A percentile compares a stretch with the other conserved stretches of the same genome.
phyloP scores from a whole-genome alignment of 2,797 vertebrate species.

The Apodemus agrarius region DNA sequence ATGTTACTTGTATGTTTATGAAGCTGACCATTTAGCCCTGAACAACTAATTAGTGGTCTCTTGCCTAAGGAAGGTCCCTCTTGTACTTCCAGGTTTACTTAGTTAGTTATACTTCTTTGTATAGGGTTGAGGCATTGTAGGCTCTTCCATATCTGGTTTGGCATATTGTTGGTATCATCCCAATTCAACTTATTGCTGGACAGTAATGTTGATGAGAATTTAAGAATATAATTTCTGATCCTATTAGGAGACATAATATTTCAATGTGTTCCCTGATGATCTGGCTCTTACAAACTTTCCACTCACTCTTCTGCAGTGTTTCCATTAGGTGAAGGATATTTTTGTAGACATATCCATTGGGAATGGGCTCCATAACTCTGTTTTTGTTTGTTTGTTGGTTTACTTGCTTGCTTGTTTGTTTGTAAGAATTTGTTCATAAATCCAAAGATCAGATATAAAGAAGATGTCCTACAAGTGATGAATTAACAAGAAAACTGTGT shows the following conservation, averaged over 20 bases:
- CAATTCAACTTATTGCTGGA: neutral
- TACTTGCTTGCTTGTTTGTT: neutral
- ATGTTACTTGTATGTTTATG: neutral
- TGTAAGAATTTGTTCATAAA: conserved; percentile 15
- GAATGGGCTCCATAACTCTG: too few species aligned
- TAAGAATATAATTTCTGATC: neutral
- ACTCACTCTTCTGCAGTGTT: neutral
- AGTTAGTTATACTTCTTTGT: neutral
- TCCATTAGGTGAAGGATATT: neutral
- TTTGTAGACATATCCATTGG: neutral
- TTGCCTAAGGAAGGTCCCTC: neutral
- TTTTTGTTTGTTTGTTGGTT: neutral
- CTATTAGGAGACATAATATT: neutral
- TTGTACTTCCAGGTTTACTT: neutral
- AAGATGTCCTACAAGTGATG: neutral
- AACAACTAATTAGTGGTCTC: neutral
- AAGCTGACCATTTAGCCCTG: neutral
- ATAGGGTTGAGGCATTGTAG: neutral
- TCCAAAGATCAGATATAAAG: neutral
- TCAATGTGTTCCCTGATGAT: neutral
- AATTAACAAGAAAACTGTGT: neutral
- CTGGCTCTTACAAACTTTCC: neutral
- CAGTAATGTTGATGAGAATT: neutral
- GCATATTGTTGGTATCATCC: neutral
- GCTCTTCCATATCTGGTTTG: neutral